These are phyloP conservation scores for Gorsachius goisagi DNA, from an alignment of 2,113 vertebrate species.

Conservation along the genomic window DNA sequence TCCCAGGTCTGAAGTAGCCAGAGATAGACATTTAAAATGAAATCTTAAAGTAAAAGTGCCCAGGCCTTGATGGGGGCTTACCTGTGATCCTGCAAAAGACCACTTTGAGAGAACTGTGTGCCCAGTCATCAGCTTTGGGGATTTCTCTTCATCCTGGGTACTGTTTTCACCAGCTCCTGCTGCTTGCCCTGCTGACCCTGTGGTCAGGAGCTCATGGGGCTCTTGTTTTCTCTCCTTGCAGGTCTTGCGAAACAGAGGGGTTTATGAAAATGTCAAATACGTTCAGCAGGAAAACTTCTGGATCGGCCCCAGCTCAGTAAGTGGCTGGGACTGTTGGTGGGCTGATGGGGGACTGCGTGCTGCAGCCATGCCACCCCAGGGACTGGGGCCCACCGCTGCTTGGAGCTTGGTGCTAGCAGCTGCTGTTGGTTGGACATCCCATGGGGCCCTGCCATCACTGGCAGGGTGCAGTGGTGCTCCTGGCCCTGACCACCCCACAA, in stretches of 20 bases:
- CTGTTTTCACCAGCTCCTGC: neutral
- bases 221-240: slow-evolving; percentile 40
- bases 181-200: neutral
- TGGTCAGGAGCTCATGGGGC: neutral
- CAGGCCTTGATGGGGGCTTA: neutral
- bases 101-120: neutral
- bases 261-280: slow-evolving; percentile 98
- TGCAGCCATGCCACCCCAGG: neutral
- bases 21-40: neutral
- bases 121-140: neutral
- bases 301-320: slow-evolving; percentile 97
- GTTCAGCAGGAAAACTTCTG: slow-evolving; percentile 99
- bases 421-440: neutral
- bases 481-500: neutral
- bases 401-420: neutral
- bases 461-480: neutral
- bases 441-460: neutral
- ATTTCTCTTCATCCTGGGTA: neutral
- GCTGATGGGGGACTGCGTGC: neutral
- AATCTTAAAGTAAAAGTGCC: neutral
- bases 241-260: slow-evolving; percentile 96
- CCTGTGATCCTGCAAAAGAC: neutral
- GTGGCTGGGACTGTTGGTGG: neutral
- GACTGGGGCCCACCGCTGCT: neutral
- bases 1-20: neutral